Conservation (phyloP, 2,888 invertebrate species). For the Tipula vernalis region DNA sequence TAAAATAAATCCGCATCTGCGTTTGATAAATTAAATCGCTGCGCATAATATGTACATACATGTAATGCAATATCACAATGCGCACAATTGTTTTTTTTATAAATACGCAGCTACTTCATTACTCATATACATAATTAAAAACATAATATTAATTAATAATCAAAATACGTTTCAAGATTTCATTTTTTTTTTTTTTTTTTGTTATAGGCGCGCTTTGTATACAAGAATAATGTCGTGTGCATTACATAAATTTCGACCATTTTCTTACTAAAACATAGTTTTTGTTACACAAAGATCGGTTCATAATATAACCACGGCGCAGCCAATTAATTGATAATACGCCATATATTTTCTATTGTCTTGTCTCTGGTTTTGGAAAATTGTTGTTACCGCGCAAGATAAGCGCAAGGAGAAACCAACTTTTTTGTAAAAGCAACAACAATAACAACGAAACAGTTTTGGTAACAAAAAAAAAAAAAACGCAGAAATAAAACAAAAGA, state of each 20-base stretch:
- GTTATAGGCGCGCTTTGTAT: not conserved
- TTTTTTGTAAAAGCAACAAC: not conserved
- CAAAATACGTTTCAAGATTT: not conserved
- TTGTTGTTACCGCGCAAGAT: not conserved
- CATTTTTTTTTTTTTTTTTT: not conserved
- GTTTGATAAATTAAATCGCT: not conserved
- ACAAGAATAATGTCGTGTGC: not conserved
- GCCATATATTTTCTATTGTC: not conserved
- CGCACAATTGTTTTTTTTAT: not conserved
- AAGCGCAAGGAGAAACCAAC: not conserved
- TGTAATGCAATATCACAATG: not conserved
- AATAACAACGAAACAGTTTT: not conserved
- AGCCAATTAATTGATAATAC: not conserved
- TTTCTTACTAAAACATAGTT: not conserved
- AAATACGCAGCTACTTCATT: not conserved
- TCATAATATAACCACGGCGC: not conserved
- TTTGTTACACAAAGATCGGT: not conserved
- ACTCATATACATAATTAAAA: not conserved
- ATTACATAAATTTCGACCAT: not conserved
- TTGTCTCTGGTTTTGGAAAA: not conserved
- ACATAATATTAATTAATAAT: not conserved
- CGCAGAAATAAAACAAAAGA: constrained; percentile 4
- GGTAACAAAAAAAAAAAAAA: not conserved
- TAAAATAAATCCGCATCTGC: not conserved
- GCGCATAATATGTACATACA: not conserved